phyloP scores from a whole-genome alignment of 2,888 invertebrate species.

The Cynaeus angustus region DNA sequence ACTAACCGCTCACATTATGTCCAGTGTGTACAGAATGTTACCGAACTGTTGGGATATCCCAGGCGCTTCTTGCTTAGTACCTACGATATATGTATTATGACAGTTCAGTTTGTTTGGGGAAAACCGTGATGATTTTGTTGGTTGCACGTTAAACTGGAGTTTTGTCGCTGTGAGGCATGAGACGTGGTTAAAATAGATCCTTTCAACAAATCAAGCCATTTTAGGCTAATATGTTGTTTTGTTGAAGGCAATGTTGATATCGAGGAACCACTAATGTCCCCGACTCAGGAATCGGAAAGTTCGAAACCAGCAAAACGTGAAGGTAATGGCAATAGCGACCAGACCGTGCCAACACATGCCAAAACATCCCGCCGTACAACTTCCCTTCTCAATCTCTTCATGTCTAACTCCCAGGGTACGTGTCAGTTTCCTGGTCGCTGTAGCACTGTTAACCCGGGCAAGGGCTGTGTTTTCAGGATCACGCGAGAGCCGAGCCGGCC shows the following conservation, averaged over 20 bases:
- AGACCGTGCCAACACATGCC: slow-evolving; percentile 74
- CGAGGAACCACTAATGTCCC: slow-evolving; percentile 67
- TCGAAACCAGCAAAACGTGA: slow-evolving; percentile 80
- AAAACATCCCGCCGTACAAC: slow-evolving; percentile 94
- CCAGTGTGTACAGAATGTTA: too few species aligned
- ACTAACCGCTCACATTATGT: too few species aligned
- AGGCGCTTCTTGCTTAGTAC: too few species aligned
- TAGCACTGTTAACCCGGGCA: slow-evolving; percentile 78
- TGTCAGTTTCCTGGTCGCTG: slow-evolving; percentile 59
- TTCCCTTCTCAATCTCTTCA: slow-evolving; percentile 95
- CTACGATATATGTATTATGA: too few species aligned
- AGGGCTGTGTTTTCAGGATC: slow-evolving; percentile 79
- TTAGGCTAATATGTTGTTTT: slow-evolving; percentile 21
- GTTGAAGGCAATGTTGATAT: slow-evolving; percentile 67
- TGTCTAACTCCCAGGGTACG: slow-evolving; percentile 95
- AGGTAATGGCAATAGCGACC: slow-evolving; percentile 73
- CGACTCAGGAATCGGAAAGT: slow-evolving; percentile 64
- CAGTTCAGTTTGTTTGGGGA: too few species aligned
- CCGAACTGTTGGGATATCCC: too few species aligned
- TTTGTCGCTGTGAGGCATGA: too few species aligned
- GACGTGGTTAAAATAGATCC: too few species aligned
- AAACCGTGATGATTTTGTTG: too few species aligned
- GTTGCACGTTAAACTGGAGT: too few species aligned
- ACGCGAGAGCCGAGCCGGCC: slow-evolving; percentile 70
- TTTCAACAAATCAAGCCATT: slow-evolving; percentile 63